Evolutionary conservation across 2,113 vertebrate species (phyloP), one percentile per base, ranked within the genome.

Genomic region (Myanophis thanlyinensis): DNA sequence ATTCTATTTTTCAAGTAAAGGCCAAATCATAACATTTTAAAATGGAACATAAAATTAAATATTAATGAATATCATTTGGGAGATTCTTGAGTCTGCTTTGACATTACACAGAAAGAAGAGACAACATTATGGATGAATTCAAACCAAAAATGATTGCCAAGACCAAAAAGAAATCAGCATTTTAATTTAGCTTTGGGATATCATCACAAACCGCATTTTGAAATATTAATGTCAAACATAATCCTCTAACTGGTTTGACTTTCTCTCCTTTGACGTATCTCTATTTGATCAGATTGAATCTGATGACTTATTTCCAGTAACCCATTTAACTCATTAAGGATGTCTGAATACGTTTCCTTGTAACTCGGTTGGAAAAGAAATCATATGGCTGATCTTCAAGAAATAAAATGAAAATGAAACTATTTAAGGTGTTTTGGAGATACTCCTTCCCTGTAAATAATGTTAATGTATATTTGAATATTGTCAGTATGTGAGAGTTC

Each of bases 111-210:
- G 5, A 89, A 11, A n/a, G 15, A 94, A 94, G 84, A 84, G 46
- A 4, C 91, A 85, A 47, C 85, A 91, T 93, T 93, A 5, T 91
- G 87, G 11, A 30, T 87, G 15, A 89, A 40, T 59, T 85, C 73
- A 73, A 95, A 25, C 49, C 22, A 12, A 20, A 95, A 95, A 91
- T 87, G 54, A 49, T 2, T 2, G 56, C 27, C 23, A 85, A 88
- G 92, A 91, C 0, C 2, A 90, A 93, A 84, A 27, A 40, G 93
- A 93, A 1, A 4, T 67, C 25, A 73, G 35, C 67, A 84, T 6
- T 59, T 94, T 89, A 54, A 84, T 94, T 93, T 13, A 20, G 20
- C 8, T 93, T 96, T 93, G 92, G 15, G 90, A 92, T 85, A 88
- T 8, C 7, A 11, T 87, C 52, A 35, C 10, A 92, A 95, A 54